A percentile compares a stretch with the other conserved stretches of the same genome.
Evolutionary conservation across 2,797 vertebrate species (phyloP).

Genomic region (Pseudochirops corinnae): DNA sequence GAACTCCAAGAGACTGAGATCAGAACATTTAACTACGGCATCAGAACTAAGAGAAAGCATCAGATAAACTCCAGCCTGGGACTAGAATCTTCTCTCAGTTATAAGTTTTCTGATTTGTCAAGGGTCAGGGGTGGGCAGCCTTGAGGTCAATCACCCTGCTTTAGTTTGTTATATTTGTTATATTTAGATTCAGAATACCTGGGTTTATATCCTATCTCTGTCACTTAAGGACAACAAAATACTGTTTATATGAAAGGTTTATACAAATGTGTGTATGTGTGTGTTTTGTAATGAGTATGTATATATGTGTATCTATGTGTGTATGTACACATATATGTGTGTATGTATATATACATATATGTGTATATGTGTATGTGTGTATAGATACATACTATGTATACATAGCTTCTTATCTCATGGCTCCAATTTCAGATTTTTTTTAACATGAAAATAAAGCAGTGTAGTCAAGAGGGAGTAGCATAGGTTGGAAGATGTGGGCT

Average conservation of each 20-base stretch:
- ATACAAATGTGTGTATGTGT: background rate
- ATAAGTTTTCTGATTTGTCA: constrained; percentile 8
- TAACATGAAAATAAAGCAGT: too few species aligned
- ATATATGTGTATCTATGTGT: too few species aligned
- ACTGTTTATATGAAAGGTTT: constrained; percentile 9
- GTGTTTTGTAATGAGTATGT: too few species aligned
- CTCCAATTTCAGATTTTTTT: too few species aligned
- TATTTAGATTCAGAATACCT: background rate
- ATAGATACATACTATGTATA: too few species aligned
- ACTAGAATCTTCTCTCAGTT: background rate
- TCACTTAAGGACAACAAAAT: background rate
- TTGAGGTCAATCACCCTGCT: background rate
- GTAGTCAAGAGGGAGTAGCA: too few species aligned
- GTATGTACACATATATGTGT: too few species aligned
- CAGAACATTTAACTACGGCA: constrained; percentile 2
- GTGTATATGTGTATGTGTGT: too few species aligned
- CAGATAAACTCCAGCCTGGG: background rate
- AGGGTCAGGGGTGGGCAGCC: background rate
- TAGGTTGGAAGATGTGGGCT: too few species aligned
- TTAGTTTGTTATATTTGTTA: background rate
- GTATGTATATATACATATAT: too few species aligned
- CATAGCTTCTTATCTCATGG: too few species aligned
- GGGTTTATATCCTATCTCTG: background rate
- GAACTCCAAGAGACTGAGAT: background rate
- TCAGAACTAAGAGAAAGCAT: constrained; percentile 42